These are phyloP conservation scores for Campylomormyrus numenius DNA, from an alignment of 2,113 vertebrate species.

Conservation along the genomic window DNA sequence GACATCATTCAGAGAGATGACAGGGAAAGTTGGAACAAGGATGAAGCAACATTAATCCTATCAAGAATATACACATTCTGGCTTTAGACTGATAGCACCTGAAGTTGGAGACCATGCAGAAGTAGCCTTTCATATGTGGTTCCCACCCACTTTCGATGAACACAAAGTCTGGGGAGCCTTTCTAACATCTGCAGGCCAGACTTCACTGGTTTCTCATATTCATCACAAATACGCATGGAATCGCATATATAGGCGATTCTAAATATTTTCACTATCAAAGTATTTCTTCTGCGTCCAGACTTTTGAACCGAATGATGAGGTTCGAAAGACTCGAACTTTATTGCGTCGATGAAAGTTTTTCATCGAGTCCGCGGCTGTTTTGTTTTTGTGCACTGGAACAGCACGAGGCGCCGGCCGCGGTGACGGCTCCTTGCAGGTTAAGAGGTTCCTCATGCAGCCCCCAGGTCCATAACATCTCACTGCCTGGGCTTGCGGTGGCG, in stretches of 20 bases:
- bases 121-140: constrained; percentile 27
- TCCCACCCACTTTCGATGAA: neutral
- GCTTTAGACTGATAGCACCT: constrained; percentile 47
- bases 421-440: neutral
- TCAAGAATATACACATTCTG: constrained; percentile 48
- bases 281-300: neutral
- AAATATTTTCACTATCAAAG: constrained; percentile 10
- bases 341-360: neutral
- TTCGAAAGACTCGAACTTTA: neutral
- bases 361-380: neutral
- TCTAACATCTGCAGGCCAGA: neutral
- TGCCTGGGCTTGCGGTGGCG: constrained; percentile 44
- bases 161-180: neutral
- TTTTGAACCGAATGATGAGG: neutral
- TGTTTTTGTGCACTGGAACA: neutral
- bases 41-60: constrained; percentile 40
- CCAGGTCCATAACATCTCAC: constrained; percentile 25
- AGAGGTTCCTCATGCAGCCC: neutral
- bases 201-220: neutral
- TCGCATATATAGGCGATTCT: neutral
- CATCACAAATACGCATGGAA: neutral
- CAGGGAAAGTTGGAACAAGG: constrained; percentile 40
- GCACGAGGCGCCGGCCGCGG: neutral
- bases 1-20: constrained; percentile 53
- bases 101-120: constrained; percentile 39